Percentiles rank a stretch among this genome's conserved stretches.
Conservation (phyloP, 2,888 invertebrate genomes). For the Didymodactylos carnosus region DNA sequence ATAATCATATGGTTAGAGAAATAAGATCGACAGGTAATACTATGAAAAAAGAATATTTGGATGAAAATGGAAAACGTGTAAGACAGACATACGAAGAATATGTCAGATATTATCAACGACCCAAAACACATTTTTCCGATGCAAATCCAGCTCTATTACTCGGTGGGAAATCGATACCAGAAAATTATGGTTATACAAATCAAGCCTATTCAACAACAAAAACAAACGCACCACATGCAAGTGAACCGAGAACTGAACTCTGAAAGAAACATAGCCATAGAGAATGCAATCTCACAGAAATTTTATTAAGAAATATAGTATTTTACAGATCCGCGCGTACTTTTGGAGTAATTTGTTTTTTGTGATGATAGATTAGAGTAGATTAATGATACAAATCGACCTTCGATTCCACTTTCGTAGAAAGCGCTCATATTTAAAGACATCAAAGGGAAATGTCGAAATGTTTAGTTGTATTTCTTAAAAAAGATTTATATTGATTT, state of each 20-base stretch:
- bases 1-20: background rate
- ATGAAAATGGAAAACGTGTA: background rate
- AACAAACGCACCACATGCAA: background rate
- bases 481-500: too few species aligned
- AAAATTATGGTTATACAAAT: background rate
- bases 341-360: too few species aligned
- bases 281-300: too few species aligned
- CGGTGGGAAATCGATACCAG: background rate
- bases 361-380: too few species aligned
- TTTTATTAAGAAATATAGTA: too few species aligned
- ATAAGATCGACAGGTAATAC: background rate
- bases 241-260: background rate
- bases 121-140: background rate
- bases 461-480: too few species aligned
- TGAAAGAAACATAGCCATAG: too few species aligned
- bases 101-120: background rate
- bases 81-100: background rate
- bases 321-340: too few species aligned
- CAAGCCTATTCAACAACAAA: background rate
- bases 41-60: background rate
- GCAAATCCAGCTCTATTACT: background rate
- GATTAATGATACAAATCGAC: too few species aligned
- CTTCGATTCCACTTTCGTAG: too few species aligned
- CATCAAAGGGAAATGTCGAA: too few species aligned
- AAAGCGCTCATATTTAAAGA: too few species aligned